Evolutionary conservation across 64 coral and sea anemone species (phyloP).

Genomic region (Stichodactyla helianthus): DNA sequence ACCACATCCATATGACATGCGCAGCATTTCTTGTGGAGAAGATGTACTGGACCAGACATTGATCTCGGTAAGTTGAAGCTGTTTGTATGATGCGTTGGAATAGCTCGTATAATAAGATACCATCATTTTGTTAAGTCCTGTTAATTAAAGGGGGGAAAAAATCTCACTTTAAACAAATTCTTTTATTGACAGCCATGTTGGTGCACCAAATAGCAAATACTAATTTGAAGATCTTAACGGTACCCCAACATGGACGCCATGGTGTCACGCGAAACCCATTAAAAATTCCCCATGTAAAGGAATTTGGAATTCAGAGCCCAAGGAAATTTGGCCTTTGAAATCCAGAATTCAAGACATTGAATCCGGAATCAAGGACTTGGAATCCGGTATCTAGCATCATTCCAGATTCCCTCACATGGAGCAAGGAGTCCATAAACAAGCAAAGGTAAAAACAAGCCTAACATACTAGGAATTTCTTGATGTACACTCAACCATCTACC

Average conservation of each 20-base stretch:
- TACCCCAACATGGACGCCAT: too few species aligned
- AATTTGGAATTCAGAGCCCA: too few species aligned
- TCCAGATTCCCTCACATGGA: neutral
- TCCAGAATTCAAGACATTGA: too few species aligned
- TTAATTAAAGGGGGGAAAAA: neutral
- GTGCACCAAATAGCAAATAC: too few species aligned
- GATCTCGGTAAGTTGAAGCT: neutral
- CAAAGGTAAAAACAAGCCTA: neutral
- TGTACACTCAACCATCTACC: conserved; percentile 9
- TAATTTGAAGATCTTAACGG: too few species aligned
- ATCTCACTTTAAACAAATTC: too few species aligned
- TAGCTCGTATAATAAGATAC: neutral
- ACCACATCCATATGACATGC: conserved; percentile 48
- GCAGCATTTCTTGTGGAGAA: conserved; percentile 25
- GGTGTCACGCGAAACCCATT: too few species aligned
- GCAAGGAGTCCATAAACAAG: neutral
- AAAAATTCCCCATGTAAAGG: too few species aligned
- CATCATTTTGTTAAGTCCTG: neutral
- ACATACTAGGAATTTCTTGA: neutral
- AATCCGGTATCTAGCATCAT: too few species aligned
- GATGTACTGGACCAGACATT: conserved; percentile 12
- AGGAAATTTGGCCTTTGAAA: too few species aligned
- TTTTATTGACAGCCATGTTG: too few species aligned
- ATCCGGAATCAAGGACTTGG: too few species aligned
- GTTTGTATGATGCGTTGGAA: neutral